These are phyloP conservation scores for Pipistrellus pygmaeus DNA, from an alignment of 2,797 vertebrate genomes.

Conservation along the genomic window DNA sequence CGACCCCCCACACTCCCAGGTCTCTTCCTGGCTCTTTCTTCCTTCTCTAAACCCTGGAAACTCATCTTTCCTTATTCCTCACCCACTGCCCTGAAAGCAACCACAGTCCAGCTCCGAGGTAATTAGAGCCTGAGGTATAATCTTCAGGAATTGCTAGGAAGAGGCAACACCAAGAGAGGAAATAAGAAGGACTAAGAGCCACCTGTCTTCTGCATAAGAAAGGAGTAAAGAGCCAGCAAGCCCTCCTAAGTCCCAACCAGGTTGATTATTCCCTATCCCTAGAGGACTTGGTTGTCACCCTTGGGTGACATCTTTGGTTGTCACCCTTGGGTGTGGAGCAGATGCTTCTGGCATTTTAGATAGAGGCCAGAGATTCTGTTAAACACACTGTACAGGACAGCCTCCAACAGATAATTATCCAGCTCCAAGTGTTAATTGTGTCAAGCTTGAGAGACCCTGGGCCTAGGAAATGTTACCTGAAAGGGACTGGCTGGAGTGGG, in stretches of 20 bases:
- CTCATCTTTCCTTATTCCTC: background rate
- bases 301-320: background rate
- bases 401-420: background rate
- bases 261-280: background rate
- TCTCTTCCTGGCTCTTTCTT: background rate
- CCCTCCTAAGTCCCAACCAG: background rate
- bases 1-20: too few species aligned
- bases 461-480: background rate
- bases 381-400: background rate
- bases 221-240: background rate
- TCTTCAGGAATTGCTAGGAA: background rate
- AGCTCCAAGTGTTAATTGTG: background rate
- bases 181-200: background rate
- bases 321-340: too few species aligned
- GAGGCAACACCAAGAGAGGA: background rate
- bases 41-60: background rate
- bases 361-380: background rate
- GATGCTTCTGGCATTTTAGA: background rate
- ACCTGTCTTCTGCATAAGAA: accelerated
- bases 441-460: background rate
- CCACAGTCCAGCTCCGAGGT: background rate
- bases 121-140: background rate
- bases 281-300: too few species aligned
- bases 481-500: background rate
- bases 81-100: background rate